phyloP scores from a whole-genome alignment of 35 echinoderm and acorn worm genomes.

The Apostichopus japonicus region DNA sequence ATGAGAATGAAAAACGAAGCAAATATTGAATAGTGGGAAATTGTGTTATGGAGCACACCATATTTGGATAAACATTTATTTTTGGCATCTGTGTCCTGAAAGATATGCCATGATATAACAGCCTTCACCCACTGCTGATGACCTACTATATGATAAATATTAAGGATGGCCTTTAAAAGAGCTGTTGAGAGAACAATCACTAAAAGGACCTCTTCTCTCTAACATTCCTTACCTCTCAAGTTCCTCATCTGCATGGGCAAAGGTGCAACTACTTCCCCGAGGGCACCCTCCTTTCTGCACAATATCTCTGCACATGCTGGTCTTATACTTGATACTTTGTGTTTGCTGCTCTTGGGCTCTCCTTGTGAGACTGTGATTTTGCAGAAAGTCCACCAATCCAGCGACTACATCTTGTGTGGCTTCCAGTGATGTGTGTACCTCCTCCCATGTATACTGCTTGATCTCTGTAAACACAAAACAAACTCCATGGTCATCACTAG shows the following conservation, averaged over 20 bases:
- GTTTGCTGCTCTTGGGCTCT: conserved; percentile 81
- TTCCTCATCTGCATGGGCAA: conserved; percentile 95
- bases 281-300: conserved; percentile 91
- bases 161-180: not conserved
- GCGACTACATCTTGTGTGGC: conserved; percentile 76
- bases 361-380: conserved; percentile 82
- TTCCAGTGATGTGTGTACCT: conserved; percentile 62
- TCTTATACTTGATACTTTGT: conserved; percentile 98
- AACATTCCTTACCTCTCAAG: conserved; percentile 72
- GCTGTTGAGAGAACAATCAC: not conserved
- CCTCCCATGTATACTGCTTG: conserved; percentile 76
- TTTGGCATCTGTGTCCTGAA: no score
- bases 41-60: no score
- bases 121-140: no score
- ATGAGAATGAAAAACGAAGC: no score
- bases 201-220: not conserved
- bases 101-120: no score
- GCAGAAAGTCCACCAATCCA: conserved; percentile 87
- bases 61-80: no score
- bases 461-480: conserved; percentile 47
- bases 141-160: no score
- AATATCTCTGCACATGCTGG: conserved; percentile 95
- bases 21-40: no score
- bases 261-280: conserved; percentile 87
- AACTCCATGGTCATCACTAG: not conserved